phyloP scores from a whole-genome alignment of 2,113 vertebrate species.

The Caloenas nicobarica region DNA sequence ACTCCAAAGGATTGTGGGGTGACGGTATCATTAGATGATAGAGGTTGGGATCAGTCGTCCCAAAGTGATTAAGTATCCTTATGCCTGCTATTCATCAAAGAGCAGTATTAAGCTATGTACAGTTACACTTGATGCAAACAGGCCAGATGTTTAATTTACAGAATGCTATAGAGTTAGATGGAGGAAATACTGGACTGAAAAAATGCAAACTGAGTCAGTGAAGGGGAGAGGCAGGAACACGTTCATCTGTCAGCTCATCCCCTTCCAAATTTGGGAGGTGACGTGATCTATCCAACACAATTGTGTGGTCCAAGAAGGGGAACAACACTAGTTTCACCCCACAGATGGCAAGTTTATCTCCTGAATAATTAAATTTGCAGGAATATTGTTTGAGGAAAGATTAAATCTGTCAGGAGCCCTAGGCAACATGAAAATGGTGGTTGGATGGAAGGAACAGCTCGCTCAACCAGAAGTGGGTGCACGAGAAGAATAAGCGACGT shows the following conservation, averaged over 20 bases:
- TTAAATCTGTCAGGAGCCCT: neutral
- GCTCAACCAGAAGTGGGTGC: neutral
- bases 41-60: neutral
- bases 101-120: neutral
- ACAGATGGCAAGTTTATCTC: neutral
- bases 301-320: neutral
- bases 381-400: neutral
- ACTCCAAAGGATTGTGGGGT: neutral
- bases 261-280: neutral
- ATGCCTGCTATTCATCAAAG: neutral
- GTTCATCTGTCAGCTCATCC: neutral
- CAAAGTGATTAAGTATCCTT: neutral
- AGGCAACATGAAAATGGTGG: neutral
- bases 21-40: fast-evolving
- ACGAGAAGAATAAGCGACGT: neutral
- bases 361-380: neutral
- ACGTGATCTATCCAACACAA: neutral
- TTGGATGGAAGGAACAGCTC: neutral
- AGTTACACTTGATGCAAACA: neutral
- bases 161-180: neutral
- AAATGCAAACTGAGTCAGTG: neutral
- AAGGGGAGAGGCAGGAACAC: neutral
- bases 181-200: neutral
- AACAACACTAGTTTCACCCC: neutral
- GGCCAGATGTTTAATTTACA: neutral